These are phyloP conservation scores for Myiothlypis chrysogaster DNA, from an alignment of 2,797 vertebrate genomes.

Conservation along the genomic window DNA sequence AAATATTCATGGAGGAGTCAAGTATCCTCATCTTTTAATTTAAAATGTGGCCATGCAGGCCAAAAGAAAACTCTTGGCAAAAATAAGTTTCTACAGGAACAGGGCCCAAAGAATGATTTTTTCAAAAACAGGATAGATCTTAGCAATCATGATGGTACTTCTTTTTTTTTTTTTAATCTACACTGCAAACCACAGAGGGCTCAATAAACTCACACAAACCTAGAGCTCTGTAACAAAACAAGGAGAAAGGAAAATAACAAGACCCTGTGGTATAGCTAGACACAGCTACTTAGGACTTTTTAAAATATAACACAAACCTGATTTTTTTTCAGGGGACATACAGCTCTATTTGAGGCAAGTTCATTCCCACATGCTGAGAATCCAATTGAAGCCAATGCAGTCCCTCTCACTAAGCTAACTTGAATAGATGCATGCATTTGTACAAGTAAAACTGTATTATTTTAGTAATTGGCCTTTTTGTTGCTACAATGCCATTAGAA, in stretches of 20 bases:
- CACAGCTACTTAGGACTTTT: neutral
- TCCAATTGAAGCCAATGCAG: neutral
- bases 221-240: neutral
- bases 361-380: neutral
- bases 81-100: constrained; percentile 47
- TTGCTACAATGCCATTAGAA: neutral
- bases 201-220: neutral
- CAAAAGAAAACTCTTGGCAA: constrained; percentile 54
- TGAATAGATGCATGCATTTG: neutral
- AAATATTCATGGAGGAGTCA: neutral
- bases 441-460: neutral
- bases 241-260: neutral
- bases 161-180: neutral
- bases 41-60: neutral
- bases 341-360: neutral
- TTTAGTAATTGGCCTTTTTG: neutral
- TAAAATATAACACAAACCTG: neutral
- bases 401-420: neutral
- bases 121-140: constrained; percentile 49
- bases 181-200: neutral
- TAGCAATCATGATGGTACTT: neutral
- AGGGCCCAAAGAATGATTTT: constrained; percentile 46
- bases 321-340: neutral
- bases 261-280: neutral
- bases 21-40: constrained; percentile 36